Evolutionary conservation across 2,888 invertebrate species (phyloP).

Genomic region (Phymatocera aterrima): DNA sequence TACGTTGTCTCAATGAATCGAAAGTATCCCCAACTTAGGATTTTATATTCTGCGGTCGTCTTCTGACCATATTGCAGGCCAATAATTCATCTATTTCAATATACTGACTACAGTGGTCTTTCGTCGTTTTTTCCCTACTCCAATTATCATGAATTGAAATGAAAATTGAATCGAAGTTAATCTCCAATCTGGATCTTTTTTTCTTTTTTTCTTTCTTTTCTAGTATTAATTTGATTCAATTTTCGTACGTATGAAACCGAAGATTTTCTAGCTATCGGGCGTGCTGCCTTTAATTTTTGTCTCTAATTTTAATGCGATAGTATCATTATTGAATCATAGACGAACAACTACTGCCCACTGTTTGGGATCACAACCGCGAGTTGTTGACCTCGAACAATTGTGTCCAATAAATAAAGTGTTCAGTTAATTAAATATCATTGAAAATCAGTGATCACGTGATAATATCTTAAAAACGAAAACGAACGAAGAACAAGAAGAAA

Average conservation of each 20-base stretch:
- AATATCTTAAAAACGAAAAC: not conserved
- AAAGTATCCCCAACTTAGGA: not conserved
- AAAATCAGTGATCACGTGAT: not conserved
- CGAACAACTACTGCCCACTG: not conserved
- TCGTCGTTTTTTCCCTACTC: not conserved
- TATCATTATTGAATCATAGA: not conserved
- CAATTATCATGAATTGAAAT: no score
- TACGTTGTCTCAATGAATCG: not conserved
- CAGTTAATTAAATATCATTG: not conserved
- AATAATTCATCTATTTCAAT: not conserved
- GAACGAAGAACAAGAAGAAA: not conserved
- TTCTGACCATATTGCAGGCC: not conserved
- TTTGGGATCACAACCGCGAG: not conserved
- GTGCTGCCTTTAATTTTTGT: not conserved
- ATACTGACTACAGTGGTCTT: not conserved
- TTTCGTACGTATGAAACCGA: no score
- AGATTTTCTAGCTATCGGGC: no score
- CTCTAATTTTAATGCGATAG: no score
- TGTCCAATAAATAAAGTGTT: slow-evolving; percentile 25
- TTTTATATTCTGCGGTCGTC: not conserved
- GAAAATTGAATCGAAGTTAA: no score
- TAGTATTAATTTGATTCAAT: no score
- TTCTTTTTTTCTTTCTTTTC: not conserved
- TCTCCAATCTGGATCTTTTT: not conserved
- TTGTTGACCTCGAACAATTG: not conserved